Evolutionary conservation across 2,888 invertebrate species (phyloP), one percentile per base, ranked within the genome.

Genomic region (Diachrysia chrysitis): DNA sequence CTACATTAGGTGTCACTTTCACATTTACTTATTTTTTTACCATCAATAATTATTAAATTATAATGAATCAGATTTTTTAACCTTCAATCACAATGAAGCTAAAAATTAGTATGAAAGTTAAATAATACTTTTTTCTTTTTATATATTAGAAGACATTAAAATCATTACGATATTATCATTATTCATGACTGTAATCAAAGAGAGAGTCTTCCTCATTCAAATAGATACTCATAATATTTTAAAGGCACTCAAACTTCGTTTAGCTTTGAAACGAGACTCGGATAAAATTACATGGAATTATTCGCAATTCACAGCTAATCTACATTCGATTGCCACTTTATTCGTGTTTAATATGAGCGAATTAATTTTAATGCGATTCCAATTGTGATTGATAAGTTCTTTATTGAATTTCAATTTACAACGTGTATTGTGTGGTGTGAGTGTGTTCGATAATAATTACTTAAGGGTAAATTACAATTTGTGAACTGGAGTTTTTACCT

Each of bases 311-410:
- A 37, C 54, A 57, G 23, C 59, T 70, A 70, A 75, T 74, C 69
- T 64, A 37, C 56, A 69, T 60, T 63, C 51, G 23, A 79, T 58
- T 67, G 35, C 25, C 17, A 48, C 60, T 72, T 79, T 66, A 66
- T 63, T 69, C 67, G 23, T 63, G 32, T 75, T 66, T 65, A 66
- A 69, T 66, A 66, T 53, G 55, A 62, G 37, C 16, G n/a, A 51
- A 61, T 71, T 64, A 67, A 66, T 71, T 68, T 62, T 58, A 64
- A 74, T 61, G 21, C 9, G 1, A 59, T 59, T 66, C 19, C 57
- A 14, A 55, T 56, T n/a, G 16, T 64, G 66, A 72, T 69, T 63
- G 67, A 59, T 69, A 56, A 46, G 35, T 54, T 64, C 25, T 67
- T 58, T 54, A 57, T 57, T 58, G 17, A 25, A 61, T 61, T 68